Conservation (phyloP, 2,888 invertebrate species). For the Oligia latruncula region DNA sequence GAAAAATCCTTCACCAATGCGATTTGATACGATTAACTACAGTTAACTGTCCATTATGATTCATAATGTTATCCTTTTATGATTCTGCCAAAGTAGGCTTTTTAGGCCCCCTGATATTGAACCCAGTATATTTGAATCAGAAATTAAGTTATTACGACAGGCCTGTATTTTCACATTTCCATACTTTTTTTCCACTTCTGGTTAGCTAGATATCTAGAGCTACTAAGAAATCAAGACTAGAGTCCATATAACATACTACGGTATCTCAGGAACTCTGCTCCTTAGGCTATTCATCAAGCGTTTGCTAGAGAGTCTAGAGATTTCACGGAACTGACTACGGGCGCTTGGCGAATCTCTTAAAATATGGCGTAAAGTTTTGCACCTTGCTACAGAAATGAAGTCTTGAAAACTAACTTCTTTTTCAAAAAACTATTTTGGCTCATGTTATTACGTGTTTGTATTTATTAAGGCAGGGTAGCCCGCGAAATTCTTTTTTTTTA, state of each 20-base stretch:
- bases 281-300: constrained; percentile 1
- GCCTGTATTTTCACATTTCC: neutral
- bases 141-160: no score
- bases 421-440: no score
- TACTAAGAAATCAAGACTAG: neutral
- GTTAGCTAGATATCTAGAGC: neutral
- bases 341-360: constrained; percentile 30
- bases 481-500: neutral
- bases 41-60: no score
- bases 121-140: no score
- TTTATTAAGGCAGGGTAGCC: neutral
- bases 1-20: no score
- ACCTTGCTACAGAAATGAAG: constrained; percentile 10
- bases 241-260: neutral
- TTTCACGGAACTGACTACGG: constrained; percentile 2
- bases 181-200: neutral
- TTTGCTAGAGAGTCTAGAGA: constrained; percentile 36
- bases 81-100: no score
- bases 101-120: no score
- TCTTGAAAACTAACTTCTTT: neutral
- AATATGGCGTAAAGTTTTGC: constrained; percentile 33
- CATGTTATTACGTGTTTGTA: no score
- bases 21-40: no score
- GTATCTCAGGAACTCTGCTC: constrained; percentile 5
- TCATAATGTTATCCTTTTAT: no score